Base-by-base conservation (phyloP, 2,797 vertebrate species). In the Melanogrammus aeglefinus region DNA sequence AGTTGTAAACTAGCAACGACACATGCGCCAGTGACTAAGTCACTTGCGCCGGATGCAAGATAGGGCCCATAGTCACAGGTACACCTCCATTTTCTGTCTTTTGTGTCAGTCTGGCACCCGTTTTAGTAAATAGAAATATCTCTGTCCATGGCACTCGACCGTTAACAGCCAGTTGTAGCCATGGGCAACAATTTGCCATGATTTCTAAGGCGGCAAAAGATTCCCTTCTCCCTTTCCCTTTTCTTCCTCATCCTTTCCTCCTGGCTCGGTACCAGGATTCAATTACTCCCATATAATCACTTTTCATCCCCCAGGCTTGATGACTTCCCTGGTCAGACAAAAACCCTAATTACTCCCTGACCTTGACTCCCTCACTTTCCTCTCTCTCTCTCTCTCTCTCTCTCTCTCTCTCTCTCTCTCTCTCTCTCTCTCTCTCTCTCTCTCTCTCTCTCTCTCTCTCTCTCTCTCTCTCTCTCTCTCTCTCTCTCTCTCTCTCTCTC, bases 251-350 rank as follows among this genome's bases (percentile, higher is more conserved):
- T 84, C 77, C 78, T 84, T 84, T 88, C 85, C 86, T 86, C 82
- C 88, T 76, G 86, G 85, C 82, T 86, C 81, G 77, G 86, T 81
- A 87, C 87, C 80, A 82, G 84, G 89, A 91, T 93, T 93, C 87
- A 92, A 92, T 93, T 92, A 92, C 89, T 86, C 89, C 87, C 87
- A 90, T 88, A 92, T 92, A 93, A 94, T 94, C 91, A 90, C 90
- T 93, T 92, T 92, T 90, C 86, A 89, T 92, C 91, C 92, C 91
- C 84, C 87, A 92, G 92, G 92, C 91, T 88, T 87, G 90, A 90
- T 86, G 86, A 82, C 89, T 91, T 88, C 89, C 89, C 86, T 81
- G 84, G 75, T 90, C 85, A 83, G 88, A 90, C 86, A 90, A 76
- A 86, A 91, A 83, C 83, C 88, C 90, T 89, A 92, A 93, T 91